Evolutionary conservation across 2,113 vertebrate genomes (phyloP), one percentile per base, ranked within the genome.

Genomic region (Psammodynastes pulverulentus): DNA sequence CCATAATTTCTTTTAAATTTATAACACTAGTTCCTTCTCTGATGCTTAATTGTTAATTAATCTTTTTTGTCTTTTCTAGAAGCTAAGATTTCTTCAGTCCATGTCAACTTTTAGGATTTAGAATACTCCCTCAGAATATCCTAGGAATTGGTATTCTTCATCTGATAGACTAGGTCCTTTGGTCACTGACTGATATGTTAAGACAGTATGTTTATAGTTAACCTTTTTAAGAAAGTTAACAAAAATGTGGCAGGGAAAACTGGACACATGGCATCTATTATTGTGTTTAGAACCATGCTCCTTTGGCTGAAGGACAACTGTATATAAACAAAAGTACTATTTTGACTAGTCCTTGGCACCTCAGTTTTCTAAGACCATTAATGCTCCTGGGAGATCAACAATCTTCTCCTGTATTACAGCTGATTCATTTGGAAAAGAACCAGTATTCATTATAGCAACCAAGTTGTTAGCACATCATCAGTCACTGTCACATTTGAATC

Each of bases 71-170:
- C 67, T 72, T 72, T 72, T 34, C n/a, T 72, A 67, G 4, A 67
- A 67, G 62, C 62, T 72, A 72, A 34, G 12, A 72, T 34, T 72
- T 93, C 87, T 94, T 45, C 79, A 93, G 56, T 93, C 88, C 93
- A 90, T 45, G 52, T 88, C 49, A 94, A 52, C n/a, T 95, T 72
- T 15, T 0, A 1, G 49, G 15, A 86, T 23, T 48, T 91, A 15
- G 0, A 15, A 93, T 94, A 52, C 79, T 91, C 92, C 92, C 34
- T 89, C n/a, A 91, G 88, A 94, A 90, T 58, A 94, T 92, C 92
- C 92, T n/a, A 23, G 95, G 95, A 96, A 96, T 15, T 34, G 92
- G 95, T 95, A 97, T 93, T 95, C 95, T 96, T 97, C 94, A 95
- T 96, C 93, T 94, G 91, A 95, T 94, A 93, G 84, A 93, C 95